Evolutionary conservation across 2,888 invertebrate genomes (phyloP), one percentile per base, ranked within the genome.

Genomic region (Anthrax anthrax): DNA sequence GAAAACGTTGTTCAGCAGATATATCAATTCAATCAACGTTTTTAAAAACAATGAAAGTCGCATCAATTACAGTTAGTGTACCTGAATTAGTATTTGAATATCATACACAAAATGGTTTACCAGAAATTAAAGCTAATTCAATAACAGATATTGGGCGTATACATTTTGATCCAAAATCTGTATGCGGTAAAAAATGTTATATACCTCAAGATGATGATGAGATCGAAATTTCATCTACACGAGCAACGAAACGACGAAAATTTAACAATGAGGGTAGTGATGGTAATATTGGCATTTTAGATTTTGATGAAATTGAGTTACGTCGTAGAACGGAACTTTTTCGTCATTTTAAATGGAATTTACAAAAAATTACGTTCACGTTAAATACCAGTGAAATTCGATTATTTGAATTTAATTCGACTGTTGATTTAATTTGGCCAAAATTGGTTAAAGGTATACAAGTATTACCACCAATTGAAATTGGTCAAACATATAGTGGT

Each of bases 11-110:
- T 60, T 75, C 76, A 43, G 79, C 83, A 57, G 80, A 83, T 55
- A 71, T 95, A 50, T 77, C 80, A 60, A 76, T 92, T 51, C 80
- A 85, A 59, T 91, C 86, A 57, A 80, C 81, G 6, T 91, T 90
- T 71, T 71, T 78, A 54, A 78, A 82, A 57, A 75, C 79, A 43
- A 87, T 95, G 84, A 78, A 79, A 53, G 80, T 92, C 1, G 62
- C 60, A 34, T 58, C 62, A 10, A 59, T 68, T 12, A 53, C 75
- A 34, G 78, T 82, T 47, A 72, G 74, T 23, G 71, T 80, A 34
- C 72, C 81, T 3, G 72, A 81, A 6, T 71, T 84, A 16, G 76
- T 74, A 53, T 74, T 75, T 53, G 68, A 69, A 54, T 70, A 67
- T 61, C 59, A 58, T 17, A 55, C 63, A n/a, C 54, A 67, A 63